These are phyloP conservation scores for Minunthozetes semirufus DNA, from an alignment of 2,888 invertebrate genomes.

Conservation along the genomic window DNA sequence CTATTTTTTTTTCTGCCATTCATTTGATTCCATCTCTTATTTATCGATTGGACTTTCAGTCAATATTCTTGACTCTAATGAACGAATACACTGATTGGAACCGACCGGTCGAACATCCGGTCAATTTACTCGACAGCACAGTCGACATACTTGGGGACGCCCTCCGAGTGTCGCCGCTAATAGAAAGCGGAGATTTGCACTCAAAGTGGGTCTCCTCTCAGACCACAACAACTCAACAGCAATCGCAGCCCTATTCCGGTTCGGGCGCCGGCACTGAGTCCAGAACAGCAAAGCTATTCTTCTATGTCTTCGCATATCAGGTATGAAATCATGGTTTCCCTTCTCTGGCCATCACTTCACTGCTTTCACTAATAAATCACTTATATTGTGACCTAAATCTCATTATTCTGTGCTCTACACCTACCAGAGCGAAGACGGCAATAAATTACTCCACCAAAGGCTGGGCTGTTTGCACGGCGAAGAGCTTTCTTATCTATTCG, in stretches of 20 bases:
- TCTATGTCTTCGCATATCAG: constrained; percentile 33
- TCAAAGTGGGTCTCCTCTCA: neutral
- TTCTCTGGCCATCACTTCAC: too few species aligned
- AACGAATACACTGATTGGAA: constrained; percentile 86
- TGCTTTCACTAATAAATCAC: too few species aligned
- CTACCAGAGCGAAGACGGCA: constrained; percentile 19
- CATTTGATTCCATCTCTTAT: too few species aligned
- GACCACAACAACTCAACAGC: neutral
- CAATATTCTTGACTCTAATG: constrained; percentile 64
- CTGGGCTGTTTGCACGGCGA: constrained; percentile 69
- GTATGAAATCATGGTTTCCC: neutral
- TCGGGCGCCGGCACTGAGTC: neutral
- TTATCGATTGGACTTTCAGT: constrained; percentile 39
- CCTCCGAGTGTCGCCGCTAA: constrained; percentile 64
- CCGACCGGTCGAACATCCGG: constrained; percentile 70
- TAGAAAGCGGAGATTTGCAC: constrained; percentile 45
- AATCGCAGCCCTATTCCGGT: neutral
- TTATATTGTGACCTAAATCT: too few species aligned
- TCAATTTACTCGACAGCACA: constrained; percentile 74
- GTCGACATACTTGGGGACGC: constrained; percentile 83
- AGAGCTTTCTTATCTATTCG: constrained; percentile 67
- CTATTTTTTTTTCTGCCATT: too few species aligned
- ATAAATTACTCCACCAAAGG: constrained; percentile 53
- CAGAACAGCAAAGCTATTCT: neutral
- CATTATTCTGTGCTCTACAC: neutral